Conservation (phyloP, 2,888 invertebrate genomes). For the Amphipyra berbera region DNA sequence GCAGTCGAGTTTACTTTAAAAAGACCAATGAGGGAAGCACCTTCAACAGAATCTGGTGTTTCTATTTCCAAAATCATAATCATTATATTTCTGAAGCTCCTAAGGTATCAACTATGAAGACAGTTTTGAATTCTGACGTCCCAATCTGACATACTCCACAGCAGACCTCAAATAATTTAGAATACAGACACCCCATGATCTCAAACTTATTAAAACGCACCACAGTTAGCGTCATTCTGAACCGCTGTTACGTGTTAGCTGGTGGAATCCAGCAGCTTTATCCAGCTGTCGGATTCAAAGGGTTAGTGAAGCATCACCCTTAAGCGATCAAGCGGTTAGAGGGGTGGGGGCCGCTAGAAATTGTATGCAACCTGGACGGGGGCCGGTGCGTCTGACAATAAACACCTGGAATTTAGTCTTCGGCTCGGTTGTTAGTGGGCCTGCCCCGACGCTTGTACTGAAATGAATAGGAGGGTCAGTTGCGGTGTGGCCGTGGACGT, state of each 20-base stretch:
- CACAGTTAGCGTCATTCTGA: conserved; percentile 56
- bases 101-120: no score
- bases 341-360: conserved; percentile 75
- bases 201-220: conserved; percentile 41
- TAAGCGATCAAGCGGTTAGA: conserved; percentile 73
- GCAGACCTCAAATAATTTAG: not conserved
- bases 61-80: no score
- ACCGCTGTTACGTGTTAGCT: conserved; percentile 53
- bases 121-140: not conserved
- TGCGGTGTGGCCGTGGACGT: conserved; percentile 32
- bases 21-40: no score
- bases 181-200: conserved; percentile 4
- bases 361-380: conserved; percentile 81
- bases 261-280: conserved; percentile 33
- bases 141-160: not conserved
- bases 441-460: conserved; percentile 89
- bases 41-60: no score
- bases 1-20: not conserved
- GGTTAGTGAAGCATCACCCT: conserved; percentile 83
- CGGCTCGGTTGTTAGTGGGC: conserved; percentile 83
- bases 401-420: conserved; percentile 76
- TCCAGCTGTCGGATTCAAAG: conserved; percentile 39
- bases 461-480: conserved; percentile 83
- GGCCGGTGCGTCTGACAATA: conserved; percentile 77
- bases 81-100: no score